Percentiles rank a stretch among this genome's conserved stretches.
These are phyloP conservation scores for Parthenolecanium corni DNA, from an alignment of 2,888 invertebrate species.

Conservation along the genomic window DNA sequence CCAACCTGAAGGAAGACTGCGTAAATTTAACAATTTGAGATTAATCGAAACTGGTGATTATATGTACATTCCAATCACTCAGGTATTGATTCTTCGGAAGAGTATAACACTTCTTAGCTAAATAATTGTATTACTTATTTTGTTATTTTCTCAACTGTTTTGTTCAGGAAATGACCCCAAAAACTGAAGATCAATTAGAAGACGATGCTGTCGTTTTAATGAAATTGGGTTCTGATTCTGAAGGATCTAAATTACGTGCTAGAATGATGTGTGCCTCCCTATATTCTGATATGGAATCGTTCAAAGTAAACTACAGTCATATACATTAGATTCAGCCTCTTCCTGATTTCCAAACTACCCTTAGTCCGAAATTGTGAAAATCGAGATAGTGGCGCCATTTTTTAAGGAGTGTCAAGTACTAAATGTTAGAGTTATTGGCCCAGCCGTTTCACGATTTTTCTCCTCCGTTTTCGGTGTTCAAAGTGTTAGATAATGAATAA, in stretches of 20 bases:
- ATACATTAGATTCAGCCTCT: too few relatives aligned
- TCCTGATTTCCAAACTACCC: too few relatives aligned
- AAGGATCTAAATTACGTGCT: slow-evolving; percentile 72
- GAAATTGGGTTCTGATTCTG: slow-evolving; percentile 72
- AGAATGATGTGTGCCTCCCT: slow-evolving; percentile 91
- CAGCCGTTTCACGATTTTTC: too few relatives aligned
- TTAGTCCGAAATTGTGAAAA: too few relatives aligned
- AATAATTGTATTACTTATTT: too few relatives aligned
- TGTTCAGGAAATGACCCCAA: slow-evolving; percentile 90
- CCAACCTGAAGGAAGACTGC: slow-evolving; percentile 57
- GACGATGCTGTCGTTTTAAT: slow-evolving; percentile 85
- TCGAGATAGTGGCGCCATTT: too few relatives aligned
- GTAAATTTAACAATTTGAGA: slow-evolving; percentile 53
- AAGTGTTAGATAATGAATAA: not conserved
- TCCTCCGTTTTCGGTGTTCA: not conserved
- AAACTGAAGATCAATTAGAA: slow-evolving; percentile 93
- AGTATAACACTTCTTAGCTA: too few relatives aligned
- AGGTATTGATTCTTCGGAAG: slow-evolving; percentile 37
- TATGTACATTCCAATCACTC: slow-evolving; percentile 68
- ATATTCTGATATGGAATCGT: slow-evolving; percentile 95
- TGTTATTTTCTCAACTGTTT: too few relatives aligned
- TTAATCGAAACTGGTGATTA: slow-evolving; percentile 57
- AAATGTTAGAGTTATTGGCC: too few relatives aligned
- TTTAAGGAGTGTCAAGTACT: too few relatives aligned
- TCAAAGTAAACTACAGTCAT: slow-evolving; percentile 54